These are phyloP conservation scores for roundworm (Caenorhabditis elegans) DNA, from an alignment of 1,140 invertebrate genomes.

Conservation along the genomic window DNA sequence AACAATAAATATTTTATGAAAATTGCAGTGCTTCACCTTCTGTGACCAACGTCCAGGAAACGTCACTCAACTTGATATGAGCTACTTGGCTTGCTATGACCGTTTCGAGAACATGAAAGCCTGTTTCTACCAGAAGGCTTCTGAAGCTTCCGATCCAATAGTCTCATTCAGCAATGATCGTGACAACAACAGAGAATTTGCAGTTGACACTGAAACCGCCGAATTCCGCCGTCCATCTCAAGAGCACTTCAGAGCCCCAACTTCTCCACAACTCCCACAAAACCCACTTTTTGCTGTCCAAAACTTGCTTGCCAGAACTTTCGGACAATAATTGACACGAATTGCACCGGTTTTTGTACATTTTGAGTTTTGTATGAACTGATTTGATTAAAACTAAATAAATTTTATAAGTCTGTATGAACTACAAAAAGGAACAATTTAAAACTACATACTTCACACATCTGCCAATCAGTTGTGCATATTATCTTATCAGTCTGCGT, in stretches of 20 bases:
- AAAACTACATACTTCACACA: not conserved
- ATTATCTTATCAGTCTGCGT: not conserved
- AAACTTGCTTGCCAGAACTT: not conserved
- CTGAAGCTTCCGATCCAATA: not conserved
- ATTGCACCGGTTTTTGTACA: not conserved
- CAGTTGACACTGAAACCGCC: not conserved
- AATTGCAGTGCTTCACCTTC: conserved; percentile 51
- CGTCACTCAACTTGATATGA: conserved; percentile 58
- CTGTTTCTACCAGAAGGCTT: conserved; percentile 55
- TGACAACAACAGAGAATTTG: not conserved
- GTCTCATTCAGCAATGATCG: conserved; percentile 21
- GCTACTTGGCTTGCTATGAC: conserved; percentile 56
- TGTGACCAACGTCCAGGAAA: conserved; percentile 60
- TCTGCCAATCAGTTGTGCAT: not conserved
- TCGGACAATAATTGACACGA: not conserved
- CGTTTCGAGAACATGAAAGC: conserved; percentile 61
- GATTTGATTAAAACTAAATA: not conserved
- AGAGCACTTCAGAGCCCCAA: conserved; percentile 18
- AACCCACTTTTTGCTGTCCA: conserved; percentile 1
- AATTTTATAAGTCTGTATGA: not conserved
- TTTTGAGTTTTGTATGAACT: not conserved
- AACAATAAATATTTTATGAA: not conserved
- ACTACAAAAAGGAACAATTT: not conserved
- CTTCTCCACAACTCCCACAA: conserved; percentile 5
- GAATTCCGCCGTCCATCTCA: conserved; percentile 11